Conservation (phyloP, 2,113 vertebrate species). For the Chionomys nivalis region DNA sequence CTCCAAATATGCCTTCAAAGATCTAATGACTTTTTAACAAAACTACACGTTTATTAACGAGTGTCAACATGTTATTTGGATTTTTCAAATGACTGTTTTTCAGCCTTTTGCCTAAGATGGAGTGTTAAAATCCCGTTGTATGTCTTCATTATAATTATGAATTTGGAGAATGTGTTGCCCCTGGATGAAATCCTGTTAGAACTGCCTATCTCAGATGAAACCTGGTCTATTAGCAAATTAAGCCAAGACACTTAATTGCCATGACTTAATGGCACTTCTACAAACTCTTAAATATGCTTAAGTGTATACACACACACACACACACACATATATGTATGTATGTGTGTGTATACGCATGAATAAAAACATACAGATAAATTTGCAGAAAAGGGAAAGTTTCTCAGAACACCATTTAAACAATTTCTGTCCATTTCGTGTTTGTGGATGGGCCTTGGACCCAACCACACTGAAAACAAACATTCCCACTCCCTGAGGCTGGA, state of each 20-base stretch:
- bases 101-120: background rate
- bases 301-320: background rate
- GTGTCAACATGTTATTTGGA: background rate
- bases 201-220: slow-evolving; percentile 59
- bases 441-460: background rate
- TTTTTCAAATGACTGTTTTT: background rate
- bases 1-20: background rate
- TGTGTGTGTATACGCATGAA: background rate
- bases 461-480: slow-evolving; percentile 4
- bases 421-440: background rate
- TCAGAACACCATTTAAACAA: background rate
- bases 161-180: slow-evolving; percentile 49
- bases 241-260: slow-evolving; percentile 30
- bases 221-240: slow-evolving; percentile 54
- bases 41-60: slow-evolving; percentile 23
- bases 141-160: slow-evolving; percentile 39
- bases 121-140: background rate
- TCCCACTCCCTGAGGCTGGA: rapidly evolving
- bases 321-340: too few species aligned
- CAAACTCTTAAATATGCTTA: background rate
- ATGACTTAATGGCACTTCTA: background rate
- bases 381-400: background rate
- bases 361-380: background rate
- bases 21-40: slow-evolving; percentile 5
- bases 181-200: slow-evolving; percentile 52